A percentile compares a stretch with the other conserved stretches of the same genome.
Evolutionary conservation across 1,140 invertebrate genomes (phyloP).

Genomic region (Piezodorus guildinii): DNA sequence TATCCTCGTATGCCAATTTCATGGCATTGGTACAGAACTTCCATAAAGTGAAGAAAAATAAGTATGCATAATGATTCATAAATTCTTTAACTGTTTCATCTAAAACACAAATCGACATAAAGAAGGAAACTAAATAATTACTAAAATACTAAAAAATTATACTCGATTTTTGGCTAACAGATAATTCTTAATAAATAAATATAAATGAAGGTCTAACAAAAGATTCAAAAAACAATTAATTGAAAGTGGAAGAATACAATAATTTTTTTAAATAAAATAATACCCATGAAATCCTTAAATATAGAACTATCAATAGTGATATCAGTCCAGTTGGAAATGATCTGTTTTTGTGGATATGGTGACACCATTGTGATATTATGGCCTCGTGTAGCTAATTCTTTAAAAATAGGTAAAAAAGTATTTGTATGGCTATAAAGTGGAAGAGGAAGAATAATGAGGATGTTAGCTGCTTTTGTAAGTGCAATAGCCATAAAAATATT

Average conservation of each 20-base stretch:
- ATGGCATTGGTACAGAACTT: slow-evolving; percentile 13
- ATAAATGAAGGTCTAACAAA: neutral
- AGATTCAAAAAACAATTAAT: neutral
- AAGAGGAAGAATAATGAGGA: slow-evolving; percentile 13
- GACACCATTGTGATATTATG: slow-evolving; percentile 18
- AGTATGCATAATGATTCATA: neutral
- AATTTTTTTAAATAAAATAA: neutral
- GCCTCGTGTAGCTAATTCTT: slow-evolving; percentile 15
- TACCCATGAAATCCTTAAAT: slow-evolving; percentile 18
- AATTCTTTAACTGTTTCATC: neutral
- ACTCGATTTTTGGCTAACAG: neutral
- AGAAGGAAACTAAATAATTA: neutral
- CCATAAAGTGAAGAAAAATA: neutral
- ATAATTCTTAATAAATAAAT: neutral
- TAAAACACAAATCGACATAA: slow-evolving; percentile 15
- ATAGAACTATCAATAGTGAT: neutral
- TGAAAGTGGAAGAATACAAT: neutral
- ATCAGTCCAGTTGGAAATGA: neutral
- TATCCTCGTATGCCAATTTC: slow-evolving; percentile 7
- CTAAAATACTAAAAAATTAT: neutral
- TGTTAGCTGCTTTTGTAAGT: slow-evolving; percentile 3
- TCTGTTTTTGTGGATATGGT: slow-evolving; percentile 3
- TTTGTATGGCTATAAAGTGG: slow-evolving; percentile 14
- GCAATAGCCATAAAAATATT: too few species aligned
- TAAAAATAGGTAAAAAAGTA: slow-evolving; percentile 12